These are phyloP conservation scores for Buphagus erythrorhynchus DNA, from an alignment of 2,797 vertebrate genomes.

Conservation along the genomic window DNA sequence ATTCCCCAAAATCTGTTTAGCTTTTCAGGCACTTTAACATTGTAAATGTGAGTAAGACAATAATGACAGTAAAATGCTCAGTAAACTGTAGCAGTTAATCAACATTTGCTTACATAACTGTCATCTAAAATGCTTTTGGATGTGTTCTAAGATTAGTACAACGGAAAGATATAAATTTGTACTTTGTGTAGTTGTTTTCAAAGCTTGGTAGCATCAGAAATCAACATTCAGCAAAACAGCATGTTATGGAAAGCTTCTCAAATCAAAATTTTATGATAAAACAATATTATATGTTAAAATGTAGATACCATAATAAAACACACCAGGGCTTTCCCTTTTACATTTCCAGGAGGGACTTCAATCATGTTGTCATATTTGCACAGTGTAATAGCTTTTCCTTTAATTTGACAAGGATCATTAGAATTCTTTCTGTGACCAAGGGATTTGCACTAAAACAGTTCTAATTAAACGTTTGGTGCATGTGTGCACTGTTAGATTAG, in stretches of 20 bases:
- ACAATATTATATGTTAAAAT: background rate
- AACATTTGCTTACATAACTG: background rate
- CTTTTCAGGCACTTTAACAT: fast-evolving
- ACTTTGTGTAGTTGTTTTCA: background rate
- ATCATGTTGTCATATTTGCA: background rate
- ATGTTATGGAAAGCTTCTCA: background rate
- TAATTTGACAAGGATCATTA: background rate
- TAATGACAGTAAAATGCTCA: background rate
- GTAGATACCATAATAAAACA: background rate
- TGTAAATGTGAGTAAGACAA: background rate
- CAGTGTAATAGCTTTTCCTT: background rate
- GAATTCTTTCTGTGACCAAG: background rate
- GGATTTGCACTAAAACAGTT: background rate
- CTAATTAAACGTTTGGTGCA: background rate
- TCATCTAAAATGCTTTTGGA: background rate
- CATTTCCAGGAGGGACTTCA: background rate
- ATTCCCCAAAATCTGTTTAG: background rate
- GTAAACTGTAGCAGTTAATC: background rate
- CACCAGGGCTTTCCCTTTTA: background rate
- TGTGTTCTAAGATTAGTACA: background rate
- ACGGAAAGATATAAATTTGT: background rate
- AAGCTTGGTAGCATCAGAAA: background rate
- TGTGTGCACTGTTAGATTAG: background rate
- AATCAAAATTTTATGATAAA: background rate
- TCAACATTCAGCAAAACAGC: background rate